A percentile compares a stretch with the other conserved stretches of the same genome.
phyloP scores from a whole-genome alignment of 2,797 vertebrate species.

The Chelon auratus region DNA sequence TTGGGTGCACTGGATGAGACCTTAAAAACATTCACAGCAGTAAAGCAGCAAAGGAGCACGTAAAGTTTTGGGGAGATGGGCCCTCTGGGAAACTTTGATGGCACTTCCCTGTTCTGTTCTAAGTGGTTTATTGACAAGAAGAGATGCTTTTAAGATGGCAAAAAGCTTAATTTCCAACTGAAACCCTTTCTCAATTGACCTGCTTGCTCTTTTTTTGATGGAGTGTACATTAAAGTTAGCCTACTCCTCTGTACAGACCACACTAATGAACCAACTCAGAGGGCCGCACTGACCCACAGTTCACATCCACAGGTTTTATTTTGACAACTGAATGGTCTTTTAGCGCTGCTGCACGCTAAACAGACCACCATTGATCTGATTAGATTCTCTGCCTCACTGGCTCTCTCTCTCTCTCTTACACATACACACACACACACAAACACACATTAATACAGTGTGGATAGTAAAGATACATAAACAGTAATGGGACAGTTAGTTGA shows the following conservation, averaged over 20 bases:
- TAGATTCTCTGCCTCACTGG: constrained; percentile 51
- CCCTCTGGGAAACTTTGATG: constrained; percentile 22
- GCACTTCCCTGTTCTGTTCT: not conserved
- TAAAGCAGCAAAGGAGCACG: constrained; percentile 18
- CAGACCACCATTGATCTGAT: constrained; percentile 82
- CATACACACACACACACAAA: constrained; percentile 32
- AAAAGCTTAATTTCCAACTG: not conserved
- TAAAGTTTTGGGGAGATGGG: constrained; percentile 6
- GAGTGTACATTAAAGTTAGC: constrained; percentile 57
- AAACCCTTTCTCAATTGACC: constrained; percentile 8
- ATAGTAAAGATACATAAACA: constrained; percentile 60
- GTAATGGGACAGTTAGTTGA: constrained; percentile 60
- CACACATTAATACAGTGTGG: constrained; percentile 64
- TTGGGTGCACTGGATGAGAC: constrained; percentile 43
- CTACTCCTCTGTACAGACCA: constrained; percentile 49
- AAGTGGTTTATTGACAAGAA: constrained; percentile 15
- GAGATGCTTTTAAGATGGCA: constrained; percentile 3
- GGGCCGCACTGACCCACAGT: constrained; percentile 59
- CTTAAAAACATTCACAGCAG: constrained; percentile 45
- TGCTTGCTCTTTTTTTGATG: constrained; percentile 30
- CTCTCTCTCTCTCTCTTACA: constrained; percentile 43
- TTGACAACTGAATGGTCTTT: constrained; percentile 79
- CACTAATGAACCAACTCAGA: constrained; percentile 75
- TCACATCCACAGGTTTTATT: constrained; percentile 74
- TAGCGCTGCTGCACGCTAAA: constrained; percentile 64